Evolutionary conservation across 2,797 vertebrate genomes (phyloP).

Genomic region (Rhadinocentrus ornatus): DNA sequence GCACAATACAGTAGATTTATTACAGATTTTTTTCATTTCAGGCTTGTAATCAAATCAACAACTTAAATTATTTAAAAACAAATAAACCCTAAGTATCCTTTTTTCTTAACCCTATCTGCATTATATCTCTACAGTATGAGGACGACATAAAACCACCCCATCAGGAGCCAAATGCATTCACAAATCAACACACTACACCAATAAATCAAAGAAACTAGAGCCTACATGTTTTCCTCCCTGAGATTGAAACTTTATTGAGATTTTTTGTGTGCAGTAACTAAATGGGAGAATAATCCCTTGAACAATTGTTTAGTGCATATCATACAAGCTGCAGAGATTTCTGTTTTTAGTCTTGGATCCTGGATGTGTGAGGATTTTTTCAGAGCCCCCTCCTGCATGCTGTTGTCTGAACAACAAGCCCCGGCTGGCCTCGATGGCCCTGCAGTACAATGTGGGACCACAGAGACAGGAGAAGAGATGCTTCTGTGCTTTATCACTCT

Average conservation of each 20-base stretch:
- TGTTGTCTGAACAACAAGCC: slow-evolving; percentile 43
- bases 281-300: background rate
- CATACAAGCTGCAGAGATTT: slow-evolving; percentile 12
- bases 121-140: background rate
- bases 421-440: slow-evolving; percentile 35
- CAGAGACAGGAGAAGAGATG: slow-evolving; percentile 14
- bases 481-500: slow-evolving; percentile 29
- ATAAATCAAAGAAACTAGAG: background rate
- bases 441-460: slow-evolving; percentile 29
- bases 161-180: background rate
- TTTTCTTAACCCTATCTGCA: background rate
- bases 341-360: slow-evolving; percentile 11
- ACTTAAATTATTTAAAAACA: background rate
- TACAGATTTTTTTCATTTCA: background rate
- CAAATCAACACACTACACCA: background rate
- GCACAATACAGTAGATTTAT: slow-evolving; percentile 12
- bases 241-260: no score
- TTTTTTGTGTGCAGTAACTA: background rate
- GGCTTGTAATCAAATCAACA: background rate
- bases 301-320: background rate
- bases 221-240: no score
- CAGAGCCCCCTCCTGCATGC: slow-evolving; percentile 5
- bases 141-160: background rate
- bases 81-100: background rate
- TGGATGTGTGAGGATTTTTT: background rate